Base-by-base conservation (phyloP, 1,140 invertebrate genomes). In the Thaumatotibia leucotreta region DNA sequence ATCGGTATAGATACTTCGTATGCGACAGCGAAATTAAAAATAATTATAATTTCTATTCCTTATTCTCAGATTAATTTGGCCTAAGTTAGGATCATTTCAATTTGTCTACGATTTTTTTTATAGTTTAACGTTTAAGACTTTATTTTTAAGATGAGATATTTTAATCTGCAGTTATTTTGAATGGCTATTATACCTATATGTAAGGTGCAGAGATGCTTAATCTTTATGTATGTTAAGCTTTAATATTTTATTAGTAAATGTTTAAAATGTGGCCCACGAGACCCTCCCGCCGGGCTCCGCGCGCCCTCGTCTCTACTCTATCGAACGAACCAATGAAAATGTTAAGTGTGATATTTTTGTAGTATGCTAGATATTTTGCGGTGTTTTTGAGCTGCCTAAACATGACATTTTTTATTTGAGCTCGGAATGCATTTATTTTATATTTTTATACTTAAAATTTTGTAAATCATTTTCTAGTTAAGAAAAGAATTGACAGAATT, bases 161-260 rank as follows among this genome's bases (percentile, higher is more conserved):
- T 88, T 91, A 87, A 85, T 89, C 86, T 86, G 84, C 86, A 83
- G 86, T 91, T 91, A 91, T 88, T 91, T 89, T 89, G 80, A 84
- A 91, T 85, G 86, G 86, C 86, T 91, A 91, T 89, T 89, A 87
- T 89, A 58, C 52, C 52, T 58, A 88, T 88, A 86, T 82, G 74
- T 87, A 88, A 89, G 88, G 84, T 88, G 88, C 88, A 88, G 88
- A 91, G 82, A 89, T 88, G 88, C 88, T 91, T 91, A 91, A 89
- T 89, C 86, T 91, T 89, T 91, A 91, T 91, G 84, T 91, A 89
- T 91, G 88, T 91, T 91, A 91, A 89, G 88, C 88, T 91, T 89
- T 91, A 91, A 91, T 88, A 91, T 91, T 91, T 91, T 91, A 91
- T 91, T 89, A 91, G 84, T 88, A 84, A 89, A 91, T 89, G 84